Evolutionary conservation across 2,113 vertebrate genomes (phyloP).

Genomic region (Scopus umbretta): DNA sequence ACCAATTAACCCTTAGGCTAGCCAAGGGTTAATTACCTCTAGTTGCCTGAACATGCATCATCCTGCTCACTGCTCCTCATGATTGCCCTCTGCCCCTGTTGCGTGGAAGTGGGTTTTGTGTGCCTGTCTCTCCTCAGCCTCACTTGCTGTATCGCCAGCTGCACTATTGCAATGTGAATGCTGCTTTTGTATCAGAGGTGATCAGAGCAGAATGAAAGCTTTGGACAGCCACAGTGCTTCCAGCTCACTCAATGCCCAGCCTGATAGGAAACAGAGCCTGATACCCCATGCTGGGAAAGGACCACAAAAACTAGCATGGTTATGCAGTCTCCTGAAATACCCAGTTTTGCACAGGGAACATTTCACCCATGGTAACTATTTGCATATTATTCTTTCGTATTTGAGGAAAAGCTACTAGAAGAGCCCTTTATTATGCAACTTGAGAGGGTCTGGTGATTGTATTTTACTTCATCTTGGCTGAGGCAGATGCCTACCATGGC

Average conservation of each 20-base stretch:
- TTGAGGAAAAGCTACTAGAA: neutral
- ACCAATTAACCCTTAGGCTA: neutral
- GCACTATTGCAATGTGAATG: neutral
- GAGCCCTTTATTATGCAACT: neutral
- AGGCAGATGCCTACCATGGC: neutral
- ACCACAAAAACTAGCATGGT: neutral
- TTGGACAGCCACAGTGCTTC: neutral
- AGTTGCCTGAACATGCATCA: neutral
- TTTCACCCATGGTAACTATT: neutral
- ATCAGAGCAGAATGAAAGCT: neutral
- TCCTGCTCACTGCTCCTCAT: neutral
- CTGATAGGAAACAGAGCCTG: neutral
- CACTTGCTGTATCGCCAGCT: neutral
- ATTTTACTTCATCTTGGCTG: neutral
- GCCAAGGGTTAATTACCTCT: neutral
- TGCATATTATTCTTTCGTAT: neutral
- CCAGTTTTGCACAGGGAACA: neutral
- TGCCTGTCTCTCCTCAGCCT: neutral
- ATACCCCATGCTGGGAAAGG: neutral
- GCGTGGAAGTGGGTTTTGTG: neutral
- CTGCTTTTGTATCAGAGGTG: neutral
- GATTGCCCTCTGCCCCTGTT: neutral
- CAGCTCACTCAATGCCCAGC: neutral
- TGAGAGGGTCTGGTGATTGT: neutral
- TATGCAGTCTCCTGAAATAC: neutral